Conservation (phyloP, 2,797 vertebrate species). For the Etheostoma perlongum region DNA sequence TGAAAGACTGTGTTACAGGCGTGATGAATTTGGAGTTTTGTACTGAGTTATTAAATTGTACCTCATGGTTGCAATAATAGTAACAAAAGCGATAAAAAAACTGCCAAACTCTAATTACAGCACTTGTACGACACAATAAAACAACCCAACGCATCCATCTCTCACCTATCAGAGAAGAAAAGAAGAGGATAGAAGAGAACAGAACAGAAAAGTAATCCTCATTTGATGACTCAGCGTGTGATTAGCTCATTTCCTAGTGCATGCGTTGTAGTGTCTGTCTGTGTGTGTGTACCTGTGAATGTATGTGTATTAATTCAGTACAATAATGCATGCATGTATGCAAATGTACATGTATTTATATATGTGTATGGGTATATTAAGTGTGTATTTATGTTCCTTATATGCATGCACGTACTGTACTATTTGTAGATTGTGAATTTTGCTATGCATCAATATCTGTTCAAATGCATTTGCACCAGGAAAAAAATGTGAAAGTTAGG, state of each 20-base stretch:
- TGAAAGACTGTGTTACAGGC: too few relatives aligned
- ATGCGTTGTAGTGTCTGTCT: not conserved
- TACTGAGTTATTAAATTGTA: too few relatives aligned
- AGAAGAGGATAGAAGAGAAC: not conserved
- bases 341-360: not conserved
- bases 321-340: not conserved
- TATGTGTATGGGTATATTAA: not conserved
- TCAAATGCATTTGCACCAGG: not conserved
- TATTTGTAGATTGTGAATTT: not conserved
- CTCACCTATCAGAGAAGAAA: not conserved
- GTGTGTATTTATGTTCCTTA: not conserved
- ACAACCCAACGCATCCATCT: not conserved
- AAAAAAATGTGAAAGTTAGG: not conserved
- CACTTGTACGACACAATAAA: not conserved
- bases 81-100: too few relatives aligned
- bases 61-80: too few relatives aligned
- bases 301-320: not conserved
- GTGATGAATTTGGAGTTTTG: too few relatives aligned
- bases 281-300: not conserved
- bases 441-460: not conserved
- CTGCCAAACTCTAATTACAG: not conserved
- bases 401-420: not conserved
- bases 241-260: conserved; percentile 44
- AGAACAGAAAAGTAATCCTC: conserved; percentile 29
- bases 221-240: conserved; percentile 46